Conservation (phyloP, 2,797 vertebrate genomes). For the Linurgus olivaceus region DNA sequence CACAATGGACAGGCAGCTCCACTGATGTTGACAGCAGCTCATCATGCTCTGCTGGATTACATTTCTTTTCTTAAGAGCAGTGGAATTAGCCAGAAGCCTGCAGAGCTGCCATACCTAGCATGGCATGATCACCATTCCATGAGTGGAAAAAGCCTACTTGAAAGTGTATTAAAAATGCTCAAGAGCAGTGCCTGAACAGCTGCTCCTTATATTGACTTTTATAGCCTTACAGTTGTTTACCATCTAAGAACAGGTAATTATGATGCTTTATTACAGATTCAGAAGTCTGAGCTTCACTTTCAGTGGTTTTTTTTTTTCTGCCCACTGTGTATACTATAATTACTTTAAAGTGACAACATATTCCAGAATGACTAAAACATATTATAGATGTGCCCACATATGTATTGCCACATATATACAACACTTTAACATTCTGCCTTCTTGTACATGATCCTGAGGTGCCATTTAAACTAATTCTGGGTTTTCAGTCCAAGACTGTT, state of each 20-base stretch:
- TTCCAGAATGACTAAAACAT: neutral
- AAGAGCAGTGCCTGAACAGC: neutral
- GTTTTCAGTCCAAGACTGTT: rapidly evolving
- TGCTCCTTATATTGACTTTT: neutral
- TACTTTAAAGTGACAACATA: neutral
- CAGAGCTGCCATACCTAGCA: neutral
- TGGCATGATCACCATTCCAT: neutral
- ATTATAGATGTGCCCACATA: neutral
- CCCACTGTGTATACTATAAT: neutral
- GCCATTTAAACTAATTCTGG: neutral
- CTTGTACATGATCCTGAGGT: neutral
- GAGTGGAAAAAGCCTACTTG: neutral
- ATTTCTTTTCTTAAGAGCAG: neutral
- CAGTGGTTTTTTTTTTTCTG: neutral
- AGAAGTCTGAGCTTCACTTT: neutral
- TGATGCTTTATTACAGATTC: neutral
- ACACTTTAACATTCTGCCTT: neutral
- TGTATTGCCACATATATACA: neutral
- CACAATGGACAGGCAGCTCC: neutral
- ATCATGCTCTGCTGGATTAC: neutral
- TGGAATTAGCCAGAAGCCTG: neutral
- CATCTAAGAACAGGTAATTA: neutral
- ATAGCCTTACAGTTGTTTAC: neutral
- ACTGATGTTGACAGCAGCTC: neutral
- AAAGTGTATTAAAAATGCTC: neutral